Evolutionary conservation across 1,140 invertebrate genomes (phyloP).

Genomic region (Drosophila aff.): DNA sequence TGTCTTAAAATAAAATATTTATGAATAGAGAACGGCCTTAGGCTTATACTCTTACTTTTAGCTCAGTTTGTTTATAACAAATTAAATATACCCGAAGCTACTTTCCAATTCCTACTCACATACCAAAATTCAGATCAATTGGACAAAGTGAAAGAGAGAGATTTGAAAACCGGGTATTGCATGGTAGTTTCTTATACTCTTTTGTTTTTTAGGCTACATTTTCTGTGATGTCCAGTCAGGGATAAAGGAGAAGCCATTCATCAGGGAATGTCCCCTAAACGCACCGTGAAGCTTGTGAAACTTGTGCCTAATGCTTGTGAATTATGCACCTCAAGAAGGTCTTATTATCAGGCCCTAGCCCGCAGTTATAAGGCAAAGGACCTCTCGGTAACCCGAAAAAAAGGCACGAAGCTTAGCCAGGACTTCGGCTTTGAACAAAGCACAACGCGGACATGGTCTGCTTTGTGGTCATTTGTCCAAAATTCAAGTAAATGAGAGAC

Average conservation of each 20-base stretch:
- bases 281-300: neutral
- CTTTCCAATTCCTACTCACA: neutral
- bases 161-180: neutral
- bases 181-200: neutral
- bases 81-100: neutral
- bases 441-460: neutral
- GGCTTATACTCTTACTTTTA: neutral
- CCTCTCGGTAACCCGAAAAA: conserved; percentile 6
- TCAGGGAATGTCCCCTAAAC: conserved; percentile 31
- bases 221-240: neutral
- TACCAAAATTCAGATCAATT: neutral
- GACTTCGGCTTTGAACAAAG: conserved; percentile 1
- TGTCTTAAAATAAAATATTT: too few species aligned
- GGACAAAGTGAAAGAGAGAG: neutral
- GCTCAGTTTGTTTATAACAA: neutral
- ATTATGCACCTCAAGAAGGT: conserved; percentile 63
- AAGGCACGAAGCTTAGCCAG: neutral
- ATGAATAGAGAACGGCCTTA: neutral
- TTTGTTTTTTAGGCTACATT: neutral
- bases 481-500: conserved; percentile 12
- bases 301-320: conserved; percentile 37
- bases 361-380: conserved; percentile 12
- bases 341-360: conserved; percentile 9
- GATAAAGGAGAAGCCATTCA: conserved; percentile 44
- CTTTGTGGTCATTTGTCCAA: conserved; percentile 51